Evolutionary conservation across 2,888 invertebrate species (phyloP).

Genomic region (Mythimna albipuncta): DNA sequence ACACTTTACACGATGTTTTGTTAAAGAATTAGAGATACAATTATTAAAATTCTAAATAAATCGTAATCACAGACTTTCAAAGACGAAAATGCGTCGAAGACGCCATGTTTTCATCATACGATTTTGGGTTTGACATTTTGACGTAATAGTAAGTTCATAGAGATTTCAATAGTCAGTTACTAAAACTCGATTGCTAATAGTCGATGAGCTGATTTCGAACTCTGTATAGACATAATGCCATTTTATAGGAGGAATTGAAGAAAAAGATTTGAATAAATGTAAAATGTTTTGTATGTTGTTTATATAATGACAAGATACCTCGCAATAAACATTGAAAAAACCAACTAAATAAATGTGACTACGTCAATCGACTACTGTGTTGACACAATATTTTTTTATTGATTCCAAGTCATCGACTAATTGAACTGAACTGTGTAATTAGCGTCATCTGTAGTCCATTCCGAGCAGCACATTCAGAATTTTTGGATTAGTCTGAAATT

Average conservation of each 20-base stretch:
- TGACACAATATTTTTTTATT: too few relatives aligned
- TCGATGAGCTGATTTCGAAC: not conserved
- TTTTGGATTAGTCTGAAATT: too few relatives aligned
- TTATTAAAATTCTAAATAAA: not conserved
- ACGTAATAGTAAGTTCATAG: constrained; percentile 7
- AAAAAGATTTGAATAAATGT: too few relatives aligned
- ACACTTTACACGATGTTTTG: constrained; percentile 43
- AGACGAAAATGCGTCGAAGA: constrained; percentile 31
- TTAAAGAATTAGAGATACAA: not conserved
- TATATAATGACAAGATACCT: too few relatives aligned
- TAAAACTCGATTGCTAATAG: constrained; percentile 7
- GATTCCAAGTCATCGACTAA: too few relatives aligned
- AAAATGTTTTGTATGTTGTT: too few relatives aligned
- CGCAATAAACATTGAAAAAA: too few relatives aligned
- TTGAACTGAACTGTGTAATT: too few relatives aligned
- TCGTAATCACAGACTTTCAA: constrained; percentile 14
- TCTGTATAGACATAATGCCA: not conserved
- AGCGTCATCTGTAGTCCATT: too few relatives aligned
- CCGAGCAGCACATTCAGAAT: too few relatives aligned
- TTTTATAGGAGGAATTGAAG: not conserved
- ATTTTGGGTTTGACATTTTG: constrained; percentile 19
- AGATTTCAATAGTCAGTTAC: constrained; percentile 11
- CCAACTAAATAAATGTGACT: too few relatives aligned
- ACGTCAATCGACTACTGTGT: too few relatives aligned
- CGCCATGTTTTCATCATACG: constrained; percentile 58